These are phyloP conservation scores for Telenomus remus DNA, from an alignment of 1,140 invertebrate genomes.

Conservation along the genomic window DNA sequence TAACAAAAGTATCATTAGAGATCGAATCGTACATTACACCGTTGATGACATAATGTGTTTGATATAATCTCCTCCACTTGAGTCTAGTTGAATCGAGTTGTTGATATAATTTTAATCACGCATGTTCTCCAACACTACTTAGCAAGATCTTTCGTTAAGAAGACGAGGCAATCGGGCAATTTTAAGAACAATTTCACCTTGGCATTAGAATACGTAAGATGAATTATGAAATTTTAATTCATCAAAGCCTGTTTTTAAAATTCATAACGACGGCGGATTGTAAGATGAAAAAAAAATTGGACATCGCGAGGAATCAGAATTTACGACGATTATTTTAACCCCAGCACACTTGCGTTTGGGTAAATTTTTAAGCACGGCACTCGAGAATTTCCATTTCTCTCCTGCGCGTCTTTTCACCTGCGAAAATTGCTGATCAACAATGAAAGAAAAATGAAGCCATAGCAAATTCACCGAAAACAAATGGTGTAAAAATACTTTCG, in stretches of 20 bases:
- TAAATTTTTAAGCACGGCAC: constrained; percentile 35
- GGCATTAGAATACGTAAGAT: constrained; percentile 6
- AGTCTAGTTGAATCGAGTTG: constrained; percentile 7
- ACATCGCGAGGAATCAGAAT: constrained; percentile 20
- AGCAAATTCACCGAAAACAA: background rate
- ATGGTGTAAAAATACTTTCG: background rate
- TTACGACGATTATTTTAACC: constrained; percentile 32
- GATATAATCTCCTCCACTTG: constrained; percentile 5
- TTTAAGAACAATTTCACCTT: constrained; percentile 31
- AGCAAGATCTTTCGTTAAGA: constrained; percentile 9
- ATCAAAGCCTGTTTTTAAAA: constrained; percentile 8
- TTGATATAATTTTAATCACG: constrained; percentile 44
- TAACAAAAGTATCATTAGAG: background rate
- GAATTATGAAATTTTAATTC: no score
- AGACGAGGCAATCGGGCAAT: constrained; percentile 12
- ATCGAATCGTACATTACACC: constrained; percentile 7
- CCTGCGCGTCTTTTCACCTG: constrained; percentile 3
- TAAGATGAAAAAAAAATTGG: constrained; percentile 3
- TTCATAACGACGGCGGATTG: constrained; percentile 12
- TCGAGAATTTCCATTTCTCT: constrained; percentile 25
- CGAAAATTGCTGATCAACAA: no score
- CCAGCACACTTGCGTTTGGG: constrained; percentile 3
- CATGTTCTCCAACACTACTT: constrained; percentile 34
- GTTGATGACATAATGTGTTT: constrained; percentile 2
- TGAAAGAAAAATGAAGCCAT: background rate